These are phyloP conservation scores for Drosophila kuntzei DNA, from an alignment of 2,888 invertebrate genomes.

Conservation along the genomic window DNA sequence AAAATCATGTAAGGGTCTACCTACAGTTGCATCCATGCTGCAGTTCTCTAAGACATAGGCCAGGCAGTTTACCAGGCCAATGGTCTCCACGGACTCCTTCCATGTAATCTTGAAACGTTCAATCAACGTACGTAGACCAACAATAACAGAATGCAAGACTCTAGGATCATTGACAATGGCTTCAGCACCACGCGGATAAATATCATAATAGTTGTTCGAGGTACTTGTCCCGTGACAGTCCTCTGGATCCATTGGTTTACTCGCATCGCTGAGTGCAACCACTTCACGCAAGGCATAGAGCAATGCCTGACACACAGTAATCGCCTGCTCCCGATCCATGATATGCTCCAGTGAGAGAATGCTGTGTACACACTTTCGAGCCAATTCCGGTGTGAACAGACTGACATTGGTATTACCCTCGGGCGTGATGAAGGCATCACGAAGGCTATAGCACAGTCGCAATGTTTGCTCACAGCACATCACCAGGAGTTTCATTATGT, in stretches of 20 bases:
- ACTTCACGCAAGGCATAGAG: conserved; percentile 88
- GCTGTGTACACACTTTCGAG: conserved; percentile 84
- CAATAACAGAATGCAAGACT: conserved; percentile 89
- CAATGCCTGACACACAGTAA: conserved; percentile 88
- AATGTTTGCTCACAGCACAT: conserved; percentile 89
- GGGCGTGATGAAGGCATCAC: conserved; percentile 85
- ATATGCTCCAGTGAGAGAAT: conserved; percentile 86
- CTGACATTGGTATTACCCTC: conserved; percentile 44
- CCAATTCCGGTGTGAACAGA: conserved; percentile 77
- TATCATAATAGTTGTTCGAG: conserved; percentile 54
- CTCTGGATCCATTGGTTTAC: conserved; percentile 34
- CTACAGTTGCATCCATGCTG: conserved; percentile 86
- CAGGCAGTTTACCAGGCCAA: conserved; percentile 88
- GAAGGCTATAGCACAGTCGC: conserved; percentile 87
- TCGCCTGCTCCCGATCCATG: conserved; percentile 88
- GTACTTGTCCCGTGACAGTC: conserved; percentile 57
- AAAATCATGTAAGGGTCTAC: conserved; percentile 12
- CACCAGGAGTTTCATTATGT: conserved; percentile 87
- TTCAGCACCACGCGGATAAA: conserved; percentile 78
- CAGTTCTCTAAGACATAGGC: conserved; percentile 87
- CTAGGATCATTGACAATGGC: conserved; percentile 85
- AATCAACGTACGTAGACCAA: conserved; percentile 88
- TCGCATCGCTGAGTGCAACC: conserved; percentile 62
- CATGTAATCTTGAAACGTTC: conserved; percentile 90
- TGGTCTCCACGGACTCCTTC: conserved; percentile 92